Evolutionary conservation across 2,113 vertebrate species (phyloP).

Genomic region (Psettodes erumei): DNA sequence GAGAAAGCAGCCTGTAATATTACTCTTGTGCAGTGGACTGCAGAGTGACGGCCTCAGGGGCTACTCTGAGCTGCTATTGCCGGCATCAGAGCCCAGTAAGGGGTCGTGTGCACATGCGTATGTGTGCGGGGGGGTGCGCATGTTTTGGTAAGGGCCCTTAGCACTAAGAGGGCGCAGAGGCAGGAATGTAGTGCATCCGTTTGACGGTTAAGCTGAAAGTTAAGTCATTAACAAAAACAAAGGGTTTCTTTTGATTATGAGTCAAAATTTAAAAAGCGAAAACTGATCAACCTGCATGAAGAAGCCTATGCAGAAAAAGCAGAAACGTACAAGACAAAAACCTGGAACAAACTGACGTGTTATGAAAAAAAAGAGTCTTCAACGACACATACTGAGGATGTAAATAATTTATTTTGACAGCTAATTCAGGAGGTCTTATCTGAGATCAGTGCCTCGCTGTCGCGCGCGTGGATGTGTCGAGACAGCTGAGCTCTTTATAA

Average conservation of each 20-base stretch:
- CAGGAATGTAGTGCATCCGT: conserved; percentile 25
- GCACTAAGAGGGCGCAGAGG: conserved; percentile 6
- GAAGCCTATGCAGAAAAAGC: background rate
- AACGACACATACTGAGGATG: background rate
- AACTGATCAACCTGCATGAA: background rate
- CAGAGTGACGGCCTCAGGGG: conserved; percentile 30
- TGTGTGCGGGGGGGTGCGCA: background rate
- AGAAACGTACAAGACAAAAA: background rate
- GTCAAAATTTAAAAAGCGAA: background rate
- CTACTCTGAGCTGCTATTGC: conserved; percentile 10
- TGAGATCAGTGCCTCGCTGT: background rate
- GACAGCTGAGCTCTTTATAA: conserved; percentile 14
- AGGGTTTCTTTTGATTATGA: background rate
- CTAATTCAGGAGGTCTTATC: conserved; percentile 12
- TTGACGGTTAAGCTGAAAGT: conserved; percentile 9
- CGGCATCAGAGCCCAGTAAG: conserved; percentile 20
- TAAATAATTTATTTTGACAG: conserved; percentile 25
- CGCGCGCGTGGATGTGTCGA: background rate
- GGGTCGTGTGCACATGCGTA: background rate
- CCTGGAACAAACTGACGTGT: background rate
- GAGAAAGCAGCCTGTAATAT: conserved; percentile 5
- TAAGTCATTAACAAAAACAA: too few species aligned
- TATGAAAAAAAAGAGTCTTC: background rate
- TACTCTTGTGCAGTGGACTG: conserved; percentile 28
- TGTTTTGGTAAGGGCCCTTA: conserved; percentile 11